Conservation (phyloP, 1,140 invertebrate genomes). For the Tetragonula clypearis region DNA sequence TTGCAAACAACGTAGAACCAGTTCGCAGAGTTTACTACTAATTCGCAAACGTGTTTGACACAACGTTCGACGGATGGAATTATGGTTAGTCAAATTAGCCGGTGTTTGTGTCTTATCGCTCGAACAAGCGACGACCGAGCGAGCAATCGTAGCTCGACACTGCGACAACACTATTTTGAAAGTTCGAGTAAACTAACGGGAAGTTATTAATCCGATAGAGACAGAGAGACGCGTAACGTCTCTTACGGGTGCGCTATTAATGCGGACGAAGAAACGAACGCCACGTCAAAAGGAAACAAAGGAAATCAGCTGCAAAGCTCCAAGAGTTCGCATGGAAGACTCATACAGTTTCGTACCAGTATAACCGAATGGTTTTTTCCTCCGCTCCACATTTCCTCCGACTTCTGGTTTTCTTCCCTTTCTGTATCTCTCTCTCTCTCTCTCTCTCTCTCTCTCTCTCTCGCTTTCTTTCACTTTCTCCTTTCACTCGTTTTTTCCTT, state of each 20-base stretch:
- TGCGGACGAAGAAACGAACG: constrained; percentile 24
- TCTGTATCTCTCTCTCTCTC: neutral
- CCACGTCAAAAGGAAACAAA: constrained; percentile 14
- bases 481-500: neutral
- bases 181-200: constrained; percentile 53
- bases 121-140: neutral
- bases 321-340: constrained; percentile 58
- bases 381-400: constrained; percentile 6
- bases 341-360: constrained; percentile 58
- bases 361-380: constrained; percentile 43
- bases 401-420: neutral
- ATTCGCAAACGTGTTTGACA: too few relatives aligned
- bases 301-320: constrained; percentile 47
- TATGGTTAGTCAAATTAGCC: too few relatives aligned
- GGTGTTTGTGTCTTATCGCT: neutral
- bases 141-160: neutral
- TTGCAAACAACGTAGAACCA: too few relatives aligned
- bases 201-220: constrained; percentile 63
- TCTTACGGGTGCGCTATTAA: constrained; percentile 54
- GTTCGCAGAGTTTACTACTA: too few relatives aligned
- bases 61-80: too few relatives aligned
- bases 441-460: constrained; percentile 3
- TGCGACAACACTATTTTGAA: constrained; percentile 6
- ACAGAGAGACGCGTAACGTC: constrained; percentile 34
- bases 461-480: too few relatives aligned